Evolutionary conservation across 2,888 invertebrate species (phyloP), one percentile per base, ranked within the genome.

Genomic region (Sesia bembeciformis): DNA sequence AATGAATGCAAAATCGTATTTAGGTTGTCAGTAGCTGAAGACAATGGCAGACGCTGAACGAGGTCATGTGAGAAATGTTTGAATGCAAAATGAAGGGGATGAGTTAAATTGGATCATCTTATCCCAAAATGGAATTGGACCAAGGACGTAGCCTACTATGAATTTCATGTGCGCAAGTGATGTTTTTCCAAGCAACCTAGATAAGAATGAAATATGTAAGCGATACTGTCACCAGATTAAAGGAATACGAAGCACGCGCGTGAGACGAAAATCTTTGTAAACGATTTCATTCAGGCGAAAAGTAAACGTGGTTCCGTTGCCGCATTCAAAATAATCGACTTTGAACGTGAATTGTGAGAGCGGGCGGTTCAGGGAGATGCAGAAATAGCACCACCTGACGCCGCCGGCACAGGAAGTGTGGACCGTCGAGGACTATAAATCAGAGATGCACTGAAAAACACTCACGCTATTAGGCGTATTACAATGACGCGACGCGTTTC

Each of bases 351-450:
- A 85, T 78, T 74, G 70, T 71, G 66, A 59, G 66, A 60, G 66
- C 58, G 61, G 66, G 60, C 68, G 74, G 82, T 84, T 83, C 78
- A 84, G 70, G 81, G 79, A 78, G 78, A 81, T 69, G 77, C 80
- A 76, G 76, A 83, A 84, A 84, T 84, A 84, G 78, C 75, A 81
- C 68, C 76, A 81, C 77, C 83, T 81, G 83, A 77, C 81, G 72
- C 67, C 62, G 61, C 43, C 61, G 62, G 63, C 74, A 71, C 85
- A 81, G 85, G 86, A 84, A 84, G 80, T 78, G 73, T 70, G 78
- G 73, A 66, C 75, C 75, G 71, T 59, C 71, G 75, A 67, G 38
- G 50, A 50, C 50, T 50, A 50, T 39, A 50, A 42, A 50, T 50
- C 50, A 50, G 50, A 39, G 38, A 5, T 50, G 23, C 46, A 46